These are phyloP conservation scores for Caenorhabditis angaria DNA, from an alignment of 2,888 invertebrate genomes.

Conservation along the genomic window DNA sequence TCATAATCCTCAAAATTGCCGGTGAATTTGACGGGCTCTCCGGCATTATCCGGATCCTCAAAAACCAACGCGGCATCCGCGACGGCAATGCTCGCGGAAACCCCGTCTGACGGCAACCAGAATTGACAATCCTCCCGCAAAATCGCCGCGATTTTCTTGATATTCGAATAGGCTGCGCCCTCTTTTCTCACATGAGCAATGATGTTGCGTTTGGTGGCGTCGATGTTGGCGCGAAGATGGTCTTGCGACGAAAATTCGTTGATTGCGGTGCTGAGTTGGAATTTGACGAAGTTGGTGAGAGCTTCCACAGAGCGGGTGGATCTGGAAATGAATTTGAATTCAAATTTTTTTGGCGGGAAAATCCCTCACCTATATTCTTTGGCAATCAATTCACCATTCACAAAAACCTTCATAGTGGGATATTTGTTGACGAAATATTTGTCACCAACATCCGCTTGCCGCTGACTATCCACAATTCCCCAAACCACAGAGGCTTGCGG, in stretches of 20 bases:
- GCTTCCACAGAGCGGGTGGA: slow-evolving; percentile 84
- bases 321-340: slow-evolving; percentile 39
- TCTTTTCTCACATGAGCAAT: slow-evolving; percentile 61
- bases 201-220: slow-evolving; percentile 66
- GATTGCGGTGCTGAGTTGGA: slow-evolving; percentile 87
- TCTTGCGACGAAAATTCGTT: slow-evolving; percentile 79
- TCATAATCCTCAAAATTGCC: slow-evolving; percentile 76
- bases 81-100: slow-evolving; percentile 51
- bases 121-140: slow-evolving; percentile 95
- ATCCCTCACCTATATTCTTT: slow-evolving; percentile 73
- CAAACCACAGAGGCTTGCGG: slow-evolving; percentile 59
- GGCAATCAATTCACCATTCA: slow-evolving; percentile 74
- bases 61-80: slow-evolving; percentile 16
- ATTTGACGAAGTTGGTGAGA: slow-evolving; percentile 86
- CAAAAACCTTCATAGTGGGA: slow-evolving; percentile 91
- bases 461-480: slow-evolving; percentile 69
- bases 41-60: slow-evolving; percentile 58
- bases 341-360: not conserved
- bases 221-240: slow-evolving; percentile 57
- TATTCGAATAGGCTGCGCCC: slow-evolving; percentile 55
- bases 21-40: slow-evolving; percentile 66
- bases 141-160: slow-evolving; percentile 78
- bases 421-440: slow-evolving; percentile 94
- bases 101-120: slow-evolving; percentile 86
- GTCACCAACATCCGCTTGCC: slow-evolving; percentile 80